These are phyloP conservation scores for Corythoichthys haematopterus DNA, from an alignment of 2,113 vertebrate genomes.

Conservation along the genomic window DNA sequence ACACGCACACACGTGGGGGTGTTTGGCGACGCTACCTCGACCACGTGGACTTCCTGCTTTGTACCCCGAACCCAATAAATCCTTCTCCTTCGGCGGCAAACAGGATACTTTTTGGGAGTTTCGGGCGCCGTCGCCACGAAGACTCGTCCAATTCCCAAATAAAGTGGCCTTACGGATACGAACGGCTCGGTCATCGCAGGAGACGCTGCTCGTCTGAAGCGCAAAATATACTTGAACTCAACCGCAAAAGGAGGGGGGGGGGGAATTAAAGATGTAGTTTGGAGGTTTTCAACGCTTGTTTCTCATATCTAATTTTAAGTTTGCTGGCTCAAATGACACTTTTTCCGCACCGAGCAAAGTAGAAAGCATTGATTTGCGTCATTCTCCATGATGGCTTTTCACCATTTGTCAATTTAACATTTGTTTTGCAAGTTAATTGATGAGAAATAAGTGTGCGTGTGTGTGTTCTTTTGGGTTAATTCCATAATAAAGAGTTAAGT, in stretches of 20 bases:
- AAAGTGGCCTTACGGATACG: slow-evolving; percentile 94
- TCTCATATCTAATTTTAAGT: slow-evolving; percentile 51
- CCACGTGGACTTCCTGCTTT: slow-evolving; percentile 73
- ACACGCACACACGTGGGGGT: slow-evolving; percentile 45
- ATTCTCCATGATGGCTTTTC: background rate
- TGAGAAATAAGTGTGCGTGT: background rate
- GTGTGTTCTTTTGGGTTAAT: background rate
- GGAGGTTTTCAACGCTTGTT: slow-evolving; percentile 47
- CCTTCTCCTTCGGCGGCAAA: slow-evolving; percentile 61
- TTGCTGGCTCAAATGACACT: slow-evolving; percentile 1
- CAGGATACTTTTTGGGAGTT: slow-evolving; percentile 63
- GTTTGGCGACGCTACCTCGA: slow-evolving; percentile 82
- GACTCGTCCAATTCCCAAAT: slow-evolving; percentile 75
- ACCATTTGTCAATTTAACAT: background rate
- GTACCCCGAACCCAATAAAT: slow-evolving; percentile 22
- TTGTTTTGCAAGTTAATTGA: background rate
- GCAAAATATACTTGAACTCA: slow-evolving; percentile 61
- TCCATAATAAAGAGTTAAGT: background rate
- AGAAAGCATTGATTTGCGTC: background rate
- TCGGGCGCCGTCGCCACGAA: slow-evolving; percentile 61
- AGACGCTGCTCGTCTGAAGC: slow-evolving; percentile 67
- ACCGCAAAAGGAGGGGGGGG: slow-evolving; percentile 47
- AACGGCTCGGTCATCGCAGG: slow-evolving; percentile 74
- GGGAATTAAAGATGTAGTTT: slow-evolving; percentile 75
- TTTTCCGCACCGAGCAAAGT: background rate